Conservation (phyloP, 1,140 invertebrate genomes). For the Thaumatotibia leucotreta region DNA sequence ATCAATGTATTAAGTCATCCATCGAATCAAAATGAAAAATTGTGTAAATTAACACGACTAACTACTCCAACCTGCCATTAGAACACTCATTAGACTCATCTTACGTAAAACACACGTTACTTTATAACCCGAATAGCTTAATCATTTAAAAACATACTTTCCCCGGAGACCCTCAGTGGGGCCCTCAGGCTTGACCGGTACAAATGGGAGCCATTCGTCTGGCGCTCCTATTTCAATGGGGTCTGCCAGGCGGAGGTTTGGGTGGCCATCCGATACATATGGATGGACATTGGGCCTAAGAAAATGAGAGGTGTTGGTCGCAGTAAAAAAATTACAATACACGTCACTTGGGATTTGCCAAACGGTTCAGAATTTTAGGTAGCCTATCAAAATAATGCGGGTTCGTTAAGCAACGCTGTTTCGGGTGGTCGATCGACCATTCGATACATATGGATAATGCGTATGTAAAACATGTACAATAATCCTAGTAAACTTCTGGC, state of each 20-base stretch:
- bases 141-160: background rate
- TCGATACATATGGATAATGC: too few species aligned
- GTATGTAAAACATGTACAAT: too few species aligned
- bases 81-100: background rate
- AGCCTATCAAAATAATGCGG: too few species aligned
- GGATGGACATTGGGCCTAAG: background rate
- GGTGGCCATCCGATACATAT: background rate
- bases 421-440: too few species aligned
- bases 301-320: background rate
- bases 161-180: background rate
- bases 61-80: too few species aligned
- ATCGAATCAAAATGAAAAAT: too few species aligned
- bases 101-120: background rate
- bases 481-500: too few species aligned
- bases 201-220: constrained; percentile 39
- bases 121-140: background rate
- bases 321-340: background rate
- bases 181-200: constrained; percentile 29
- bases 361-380: too few species aligned
- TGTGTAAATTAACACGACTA: too few species aligned
- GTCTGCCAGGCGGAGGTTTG: constrained; percentile 15
- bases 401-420: too few species aligned
- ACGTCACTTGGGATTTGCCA: too few species aligned
- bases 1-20: too few species aligned
- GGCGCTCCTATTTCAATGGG: constrained; percentile 37